phyloP scores from a whole-genome alignment of 2,888 invertebrate species.

The Drosophila incognita region DNA sequence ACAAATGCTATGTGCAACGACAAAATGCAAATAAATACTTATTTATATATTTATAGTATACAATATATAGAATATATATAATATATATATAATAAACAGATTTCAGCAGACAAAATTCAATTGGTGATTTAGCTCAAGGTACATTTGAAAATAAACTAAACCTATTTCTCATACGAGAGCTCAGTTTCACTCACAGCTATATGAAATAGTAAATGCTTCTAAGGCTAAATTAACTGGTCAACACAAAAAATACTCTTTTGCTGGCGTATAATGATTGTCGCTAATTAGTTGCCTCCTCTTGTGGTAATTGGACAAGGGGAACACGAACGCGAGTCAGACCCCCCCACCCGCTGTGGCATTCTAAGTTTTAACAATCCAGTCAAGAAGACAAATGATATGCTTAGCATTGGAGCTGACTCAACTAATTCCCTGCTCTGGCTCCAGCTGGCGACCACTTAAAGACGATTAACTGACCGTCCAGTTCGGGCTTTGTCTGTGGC shows the following conservation, averaged over 20 bases:
- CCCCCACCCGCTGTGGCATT: conserved; percentile 25
- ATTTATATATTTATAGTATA: too few relatives aligned
- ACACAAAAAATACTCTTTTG: neutral
- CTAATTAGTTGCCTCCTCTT: conserved; percentile 57
- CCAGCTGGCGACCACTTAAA: conserved; percentile 60
- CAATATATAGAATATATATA: neutral
- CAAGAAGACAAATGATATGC: conserved; percentile 69
- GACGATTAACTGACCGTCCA: conserved; percentile 57
- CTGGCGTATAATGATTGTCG: conserved; percentile 64
- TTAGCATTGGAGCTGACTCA: conserved; percentile 51
- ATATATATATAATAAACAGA: neutral
- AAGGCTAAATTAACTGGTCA: neutral
- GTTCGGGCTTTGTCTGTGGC: conserved; percentile 12
- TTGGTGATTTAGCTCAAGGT: neutral
- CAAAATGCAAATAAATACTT: conserved; percentile 2
- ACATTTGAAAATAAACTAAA: neutral
- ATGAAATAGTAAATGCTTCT: neutral
- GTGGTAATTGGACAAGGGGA: conserved; percentile 15
- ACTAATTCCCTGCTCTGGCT: conserved; percentile 42
- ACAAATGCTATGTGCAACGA: conserved; percentile 15
- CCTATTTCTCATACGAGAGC: neutral
- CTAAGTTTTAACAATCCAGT: conserved; percentile 42
- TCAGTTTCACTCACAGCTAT: neutral
- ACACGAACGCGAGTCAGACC: conserved; percentile 9
- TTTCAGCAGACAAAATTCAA: neutral